Conservation (phyloP, 2,888 invertebrate genomes). For the Smittia aterrima region DNA sequence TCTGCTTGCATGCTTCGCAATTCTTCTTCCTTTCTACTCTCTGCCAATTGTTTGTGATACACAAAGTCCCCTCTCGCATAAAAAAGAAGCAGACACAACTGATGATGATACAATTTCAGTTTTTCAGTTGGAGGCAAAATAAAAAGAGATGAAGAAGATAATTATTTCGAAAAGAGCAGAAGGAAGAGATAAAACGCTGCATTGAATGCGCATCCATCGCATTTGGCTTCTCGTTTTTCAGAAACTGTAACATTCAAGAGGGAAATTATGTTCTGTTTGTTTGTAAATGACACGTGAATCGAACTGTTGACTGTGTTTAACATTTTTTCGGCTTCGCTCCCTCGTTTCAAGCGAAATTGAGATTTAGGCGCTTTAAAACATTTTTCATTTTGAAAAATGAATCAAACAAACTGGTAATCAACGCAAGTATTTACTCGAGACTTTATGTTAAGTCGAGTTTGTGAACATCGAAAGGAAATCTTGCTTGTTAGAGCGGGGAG, state of each 20-base stretch:
- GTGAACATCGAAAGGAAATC: no score
- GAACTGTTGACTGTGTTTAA: conserved; percentile 19
- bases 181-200: conserved; percentile 11
- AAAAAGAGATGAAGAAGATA: not conserved
- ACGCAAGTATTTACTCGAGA: no score
- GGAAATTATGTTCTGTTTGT: conserved; percentile 22
- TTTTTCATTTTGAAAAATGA: not conserved
- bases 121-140: not conserved
- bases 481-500: no score
- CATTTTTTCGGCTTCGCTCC: conserved; percentile 16
- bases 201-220: conserved; percentile 17
- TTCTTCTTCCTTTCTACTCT: not conserved
- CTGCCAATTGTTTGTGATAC: not conserved
- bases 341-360: not conserved
- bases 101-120: conserved; percentile 9
- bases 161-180: conserved; percentile 10
- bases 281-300: conserved; percentile 40
- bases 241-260: conserved; percentile 13
- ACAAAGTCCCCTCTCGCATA: conserved; percentile 18
- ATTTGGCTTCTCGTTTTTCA: conserved; percentile 19
- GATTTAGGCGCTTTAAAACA: not conserved
- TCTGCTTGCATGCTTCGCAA: not conserved
- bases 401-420: no score
- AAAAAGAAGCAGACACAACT: not conserved
- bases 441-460: no score